Percentiles rank a stretch among this genome's conserved stretches.
phyloP scores from a whole-genome alignment of 64 coral and sea anemone species.

The Montipora foliosa region DNA sequence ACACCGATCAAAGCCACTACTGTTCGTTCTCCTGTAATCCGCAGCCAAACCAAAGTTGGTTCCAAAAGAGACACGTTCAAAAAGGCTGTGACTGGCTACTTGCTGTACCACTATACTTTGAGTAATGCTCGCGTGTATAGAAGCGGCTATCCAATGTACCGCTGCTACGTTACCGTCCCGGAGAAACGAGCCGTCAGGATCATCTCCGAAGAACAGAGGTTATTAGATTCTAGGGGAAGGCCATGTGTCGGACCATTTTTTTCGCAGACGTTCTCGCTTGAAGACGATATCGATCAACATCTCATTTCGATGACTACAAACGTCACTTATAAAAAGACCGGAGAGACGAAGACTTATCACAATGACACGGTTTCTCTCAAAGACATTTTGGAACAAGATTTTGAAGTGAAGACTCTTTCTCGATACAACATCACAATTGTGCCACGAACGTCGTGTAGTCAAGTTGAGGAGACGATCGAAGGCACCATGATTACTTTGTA shows the following conservation, averaged over 20 bases:
- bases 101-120: background rate
- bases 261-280: background rate
- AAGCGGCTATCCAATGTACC: background rate
- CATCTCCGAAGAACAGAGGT: background rate
- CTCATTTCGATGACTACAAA: background rate
- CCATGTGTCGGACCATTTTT: background rate
- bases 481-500: conserved; percentile 43
- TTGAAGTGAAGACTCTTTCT: conserved; percentile 8
- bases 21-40: conserved; percentile 1
- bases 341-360: background rate
- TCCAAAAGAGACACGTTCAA: background rate
- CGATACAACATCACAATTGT: conserved; percentile 11
- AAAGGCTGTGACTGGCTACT: background rate
- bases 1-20: conserved; percentile 36
- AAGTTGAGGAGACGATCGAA: conserved; percentile 2
- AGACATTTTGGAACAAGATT: conserved; percentile 8
- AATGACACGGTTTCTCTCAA: background rate
- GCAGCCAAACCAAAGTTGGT: background rate
- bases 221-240: background rate
- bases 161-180: background rate
- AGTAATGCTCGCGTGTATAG: background rate
- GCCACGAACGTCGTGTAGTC: background rate
- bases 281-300: background rate
- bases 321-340: background rate
- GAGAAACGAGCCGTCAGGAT: background rate